phyloP scores from a whole-genome alignment of 2,888 invertebrate genomes.

The Ellobium chinense region DNA sequence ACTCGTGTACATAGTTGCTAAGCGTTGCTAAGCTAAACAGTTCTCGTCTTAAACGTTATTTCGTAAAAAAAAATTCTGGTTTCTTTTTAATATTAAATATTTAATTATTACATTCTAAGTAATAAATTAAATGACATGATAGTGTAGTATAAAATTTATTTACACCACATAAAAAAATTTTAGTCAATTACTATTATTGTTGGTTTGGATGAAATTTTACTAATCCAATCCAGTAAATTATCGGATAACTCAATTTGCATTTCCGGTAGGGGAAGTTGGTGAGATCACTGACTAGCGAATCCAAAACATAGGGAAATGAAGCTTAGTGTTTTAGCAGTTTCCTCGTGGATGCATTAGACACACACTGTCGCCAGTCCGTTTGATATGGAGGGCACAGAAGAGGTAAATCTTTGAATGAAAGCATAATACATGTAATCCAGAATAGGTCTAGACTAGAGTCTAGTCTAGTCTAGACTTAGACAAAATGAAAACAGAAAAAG shows the following conservation, averaged over 20 bases:
- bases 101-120: not conserved
- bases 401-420: too few species aligned
- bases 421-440: too few species aligned
- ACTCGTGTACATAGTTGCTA: constrained; percentile 58
- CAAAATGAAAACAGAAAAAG: too few species aligned
- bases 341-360: not conserved
- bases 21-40: constrained; percentile 67
- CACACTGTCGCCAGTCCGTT: not conserved
- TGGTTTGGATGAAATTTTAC: constrained; percentile 13
- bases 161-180: too few species aligned
- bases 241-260: constrained; percentile 34
- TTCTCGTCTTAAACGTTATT: constrained; percentile 44
- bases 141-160: too few species aligned
- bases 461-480: too few species aligned
- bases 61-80: too few species aligned
- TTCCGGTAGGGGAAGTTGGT: constrained; percentile 37
- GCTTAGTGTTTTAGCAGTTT: not conserved
- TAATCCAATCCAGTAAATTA: constrained; percentile 9
- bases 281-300: not conserved
- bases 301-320: not conserved
- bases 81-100: too few species aligned
- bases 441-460: too few species aligned
- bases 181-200: too few species aligned
- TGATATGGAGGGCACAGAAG: constrained; percentile 25
- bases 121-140: not conserved